Evolutionary conservation across 2,113 vertebrate species (phyloP), one percentile per base, ranked within the genome.

Genomic region (Pachypanchax playfairii): DNA sequence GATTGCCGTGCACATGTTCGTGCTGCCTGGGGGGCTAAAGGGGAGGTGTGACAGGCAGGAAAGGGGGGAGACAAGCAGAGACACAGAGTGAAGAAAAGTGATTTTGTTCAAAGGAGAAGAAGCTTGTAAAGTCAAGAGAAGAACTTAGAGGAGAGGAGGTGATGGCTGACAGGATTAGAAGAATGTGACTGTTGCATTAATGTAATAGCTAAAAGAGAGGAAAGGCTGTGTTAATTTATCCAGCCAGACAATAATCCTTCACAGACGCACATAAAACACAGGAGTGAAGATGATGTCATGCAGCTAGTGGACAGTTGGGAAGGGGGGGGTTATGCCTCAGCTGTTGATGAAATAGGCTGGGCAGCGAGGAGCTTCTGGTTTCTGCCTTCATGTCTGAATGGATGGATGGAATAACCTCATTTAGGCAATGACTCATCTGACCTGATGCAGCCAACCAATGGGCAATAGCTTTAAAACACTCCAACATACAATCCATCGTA

Each of bases 391-490:
- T 59, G 73, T 80, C 61, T 58, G 59, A 70, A 86, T 82, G 52
- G 81, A 86, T 81, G 69, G 82, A 86, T 81, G 69, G 72, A 42
- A 89, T 84, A 73, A 78, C 81, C 75, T 84, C 73, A 84, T 81
- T 79, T 75, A 63, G 65, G 43, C 83, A 65, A 57, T 82, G 83
- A 85, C 73, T 84, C 84, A 86, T 83, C 77, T 31, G 48, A 77
- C 70, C 70, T 84, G 65, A 82, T 71, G 75, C 75, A 67, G 74
- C 63, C 67, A 61, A 64, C 49, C 71, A 56, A 67, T 44, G 28
- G 58, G 58, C 55, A 50, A 62, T 14, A n/a, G 18, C 68, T 53
- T 67, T 70, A 53, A 78, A 77, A 66, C 46, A 57, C 39, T 59
- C 48, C 11, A 6, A 39, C 51, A 25, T 26, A 35, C 18, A 17